Evolutionary conservation across 2,888 invertebrate species (phyloP).

Genomic region (Mesorhabditis sp.): DNA sequence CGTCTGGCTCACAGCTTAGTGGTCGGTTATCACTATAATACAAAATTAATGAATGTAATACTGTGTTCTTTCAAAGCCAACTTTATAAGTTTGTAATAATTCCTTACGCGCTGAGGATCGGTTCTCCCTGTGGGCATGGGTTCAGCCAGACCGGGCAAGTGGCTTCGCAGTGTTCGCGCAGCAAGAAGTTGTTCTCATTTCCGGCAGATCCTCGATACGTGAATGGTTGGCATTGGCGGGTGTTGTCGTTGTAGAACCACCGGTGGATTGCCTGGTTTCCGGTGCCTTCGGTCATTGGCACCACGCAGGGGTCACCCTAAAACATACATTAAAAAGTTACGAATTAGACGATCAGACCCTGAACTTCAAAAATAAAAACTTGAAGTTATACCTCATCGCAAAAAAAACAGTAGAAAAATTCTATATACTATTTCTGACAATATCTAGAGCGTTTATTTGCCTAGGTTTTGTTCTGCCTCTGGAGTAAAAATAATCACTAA

Average conservation of each 20-base stretch:
- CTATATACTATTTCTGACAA: too few species aligned
- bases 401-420: too few species aligned
- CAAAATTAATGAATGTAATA: too few species aligned
- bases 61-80: too few species aligned
- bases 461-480: neutral
- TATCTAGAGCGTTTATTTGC: too few species aligned
- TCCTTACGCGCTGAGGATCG: slow-evolving; percentile 22
- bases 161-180: slow-evolving; percentile 47
- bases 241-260: slow-evolving; percentile 40
- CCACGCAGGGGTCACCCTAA: slow-evolving; percentile 39
- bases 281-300: slow-evolving; percentile 33
- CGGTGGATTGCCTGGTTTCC: slow-evolving; percentile 25
- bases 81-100: neutral
- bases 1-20: slow-evolving; percentile 16
- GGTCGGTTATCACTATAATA: slow-evolving; percentile 13
- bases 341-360: too few species aligned
- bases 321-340: slow-evolving; percentile 5
- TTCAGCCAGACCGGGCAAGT: slow-evolving; percentile 50
- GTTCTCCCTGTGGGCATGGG: slow-evolving; percentile 49
- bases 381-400: too few species aligned
- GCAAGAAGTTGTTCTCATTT: slow-evolving; percentile 54
- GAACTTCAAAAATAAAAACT: too few species aligned
- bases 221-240: slow-evolving; percentile 45
- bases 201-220: slow-evolving; percentile 46
- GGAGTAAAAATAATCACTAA: too few species aligned